Conservation (phyloP, 2,888 invertebrate species). For the Rotaria socialis region DNA sequence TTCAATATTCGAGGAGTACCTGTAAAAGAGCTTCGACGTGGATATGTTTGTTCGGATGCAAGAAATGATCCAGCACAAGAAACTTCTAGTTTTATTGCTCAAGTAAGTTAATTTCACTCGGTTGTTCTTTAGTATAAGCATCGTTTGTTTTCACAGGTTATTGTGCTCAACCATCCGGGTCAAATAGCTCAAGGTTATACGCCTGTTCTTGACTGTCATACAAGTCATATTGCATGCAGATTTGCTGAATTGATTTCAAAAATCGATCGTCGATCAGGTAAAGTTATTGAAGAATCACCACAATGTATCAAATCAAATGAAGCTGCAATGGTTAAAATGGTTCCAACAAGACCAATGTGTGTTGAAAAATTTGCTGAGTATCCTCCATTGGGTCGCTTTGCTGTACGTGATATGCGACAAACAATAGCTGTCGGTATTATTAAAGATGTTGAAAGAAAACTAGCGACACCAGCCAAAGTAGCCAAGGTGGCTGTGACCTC, state of each 20-base stretch:
- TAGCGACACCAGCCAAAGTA: constrained; percentile 81
- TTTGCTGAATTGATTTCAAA: constrained; percentile 97
- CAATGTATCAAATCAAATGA: constrained; percentile 93
- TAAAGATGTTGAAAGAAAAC: constrained; percentile 70
- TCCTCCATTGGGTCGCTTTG: constrained; percentile 91
- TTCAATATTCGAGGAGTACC: constrained; percentile 97
- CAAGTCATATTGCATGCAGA: constrained; percentile 99
- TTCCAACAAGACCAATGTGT: constrained; percentile 77
- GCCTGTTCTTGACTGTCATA: constrained; percentile 98
- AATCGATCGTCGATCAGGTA: constrained; percentile 79
- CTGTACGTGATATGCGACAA: constrained; percentile 55
- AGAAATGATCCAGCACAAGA: constrained; percentile 95
- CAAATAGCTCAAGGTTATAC: constrained; percentile 98
- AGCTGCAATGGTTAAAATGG: constrained; percentile 85
- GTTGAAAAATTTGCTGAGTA: constrained; percentile 75
- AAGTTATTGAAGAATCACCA: constrained; percentile 64
- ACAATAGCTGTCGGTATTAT: too few relatives aligned
- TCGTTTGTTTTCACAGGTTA: constrained; percentile 56
- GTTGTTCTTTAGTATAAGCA: too few relatives aligned
- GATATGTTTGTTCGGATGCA: constrained; percentile 94
- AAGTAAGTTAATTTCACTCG: constrained; percentile 65
- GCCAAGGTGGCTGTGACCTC: too few relatives aligned
- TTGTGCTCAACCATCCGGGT: constrained; percentile 64
- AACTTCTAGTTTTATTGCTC: constrained; percentile 91
- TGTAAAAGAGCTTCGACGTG: constrained; percentile 98